These are phyloP conservation scores for Chaitophorus viminalis DNA, from an alignment of 2,888 invertebrate genomes.

Conservation along the genomic window DNA sequence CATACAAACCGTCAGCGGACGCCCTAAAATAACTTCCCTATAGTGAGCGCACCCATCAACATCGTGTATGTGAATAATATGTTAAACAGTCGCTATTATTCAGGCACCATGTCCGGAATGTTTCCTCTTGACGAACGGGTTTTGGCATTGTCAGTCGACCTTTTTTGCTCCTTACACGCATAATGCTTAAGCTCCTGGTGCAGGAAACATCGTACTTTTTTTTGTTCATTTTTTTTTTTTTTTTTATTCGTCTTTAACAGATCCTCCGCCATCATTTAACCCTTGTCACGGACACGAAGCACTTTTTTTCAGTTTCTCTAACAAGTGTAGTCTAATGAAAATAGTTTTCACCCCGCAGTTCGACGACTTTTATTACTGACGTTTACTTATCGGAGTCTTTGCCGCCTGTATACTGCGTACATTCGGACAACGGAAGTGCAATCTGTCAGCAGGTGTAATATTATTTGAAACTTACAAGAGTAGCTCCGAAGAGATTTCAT, in stretches of 20 bases:
- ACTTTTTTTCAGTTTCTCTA: not conserved
- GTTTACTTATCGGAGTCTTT: not conserved
- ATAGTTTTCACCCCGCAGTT: not conserved
- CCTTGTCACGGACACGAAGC: constrained; percentile 5
- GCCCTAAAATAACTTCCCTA: constrained; percentile 41
- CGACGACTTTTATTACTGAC: not conserved
- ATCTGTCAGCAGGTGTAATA: not conserved
- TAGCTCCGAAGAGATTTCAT: not conserved
- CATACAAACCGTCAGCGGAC: constrained; percentile 44
- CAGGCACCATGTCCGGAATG: constrained; percentile 26
- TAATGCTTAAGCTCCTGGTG: not conserved
- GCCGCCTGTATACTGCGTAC: not conserved
- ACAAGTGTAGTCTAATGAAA: constrained; percentile 43
- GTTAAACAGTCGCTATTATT: constrained; percentile 53
- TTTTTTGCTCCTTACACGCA: constrained; percentile 23
- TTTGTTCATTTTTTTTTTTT: not conserved
- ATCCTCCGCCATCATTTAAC: constrained; percentile 22
- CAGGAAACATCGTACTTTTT: not conserved
- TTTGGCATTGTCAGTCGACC: constrained; percentile 24
- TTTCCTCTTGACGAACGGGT: constrained; percentile 17
- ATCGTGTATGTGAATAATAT: constrained; percentile 24
- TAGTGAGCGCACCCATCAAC: too few relatives aligned
- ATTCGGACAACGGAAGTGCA: not conserved
- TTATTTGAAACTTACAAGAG: constrained; percentile 17
- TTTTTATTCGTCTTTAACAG: not conserved